Conservation (phyloP, 2,888 invertebrate species). For the Mylabris sibirica region DNA sequence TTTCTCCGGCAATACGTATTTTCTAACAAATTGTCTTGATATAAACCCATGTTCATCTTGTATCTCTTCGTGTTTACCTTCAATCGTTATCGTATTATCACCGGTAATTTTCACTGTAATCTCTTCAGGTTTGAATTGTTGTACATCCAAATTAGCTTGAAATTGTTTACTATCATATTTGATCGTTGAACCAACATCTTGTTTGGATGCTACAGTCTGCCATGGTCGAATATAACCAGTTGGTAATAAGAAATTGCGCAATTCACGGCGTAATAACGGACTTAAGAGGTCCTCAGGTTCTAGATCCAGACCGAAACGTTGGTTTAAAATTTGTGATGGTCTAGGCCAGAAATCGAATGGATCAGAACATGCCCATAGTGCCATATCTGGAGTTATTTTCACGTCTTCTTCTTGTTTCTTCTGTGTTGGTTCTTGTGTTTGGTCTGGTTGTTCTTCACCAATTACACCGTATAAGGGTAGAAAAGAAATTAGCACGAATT, state of each 20-base stretch:
- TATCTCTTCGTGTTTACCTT: conserved; percentile 81
- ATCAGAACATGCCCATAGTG: background rate
- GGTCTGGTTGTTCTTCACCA: background rate
- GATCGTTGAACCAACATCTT: conserved; percentile 65
- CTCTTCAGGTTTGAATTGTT: conserved; percentile 79
- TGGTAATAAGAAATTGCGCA: background rate
- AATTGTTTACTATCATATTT: conserved; percentile 71
- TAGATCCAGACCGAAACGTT: conserved; percentile 60
- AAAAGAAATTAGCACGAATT: background rate
- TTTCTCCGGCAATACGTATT: conserved; percentile 77
- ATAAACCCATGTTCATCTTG: conserved; percentile 79
- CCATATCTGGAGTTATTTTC: background rate
- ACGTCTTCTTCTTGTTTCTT: background rate
- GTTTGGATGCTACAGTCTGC: conserved; percentile 66
- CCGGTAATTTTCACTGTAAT: conserved; percentile 77
- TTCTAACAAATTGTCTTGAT: conserved; percentile 78
- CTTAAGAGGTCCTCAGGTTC: conserved; percentile 58
- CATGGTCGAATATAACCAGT: conserved; percentile 50
- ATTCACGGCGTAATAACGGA: conserved; percentile 53
- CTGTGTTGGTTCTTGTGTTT: no score
- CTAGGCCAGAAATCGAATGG: background rate
- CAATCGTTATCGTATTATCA: conserved; percentile 71
- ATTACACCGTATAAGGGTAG: background rate
- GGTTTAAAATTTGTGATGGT: conserved; percentile 54
- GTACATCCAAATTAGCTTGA: conserved; percentile 76